phyloP scores from a whole-genome alignment of 2,113 vertebrate species.

The Coturnix japonica region DNA sequence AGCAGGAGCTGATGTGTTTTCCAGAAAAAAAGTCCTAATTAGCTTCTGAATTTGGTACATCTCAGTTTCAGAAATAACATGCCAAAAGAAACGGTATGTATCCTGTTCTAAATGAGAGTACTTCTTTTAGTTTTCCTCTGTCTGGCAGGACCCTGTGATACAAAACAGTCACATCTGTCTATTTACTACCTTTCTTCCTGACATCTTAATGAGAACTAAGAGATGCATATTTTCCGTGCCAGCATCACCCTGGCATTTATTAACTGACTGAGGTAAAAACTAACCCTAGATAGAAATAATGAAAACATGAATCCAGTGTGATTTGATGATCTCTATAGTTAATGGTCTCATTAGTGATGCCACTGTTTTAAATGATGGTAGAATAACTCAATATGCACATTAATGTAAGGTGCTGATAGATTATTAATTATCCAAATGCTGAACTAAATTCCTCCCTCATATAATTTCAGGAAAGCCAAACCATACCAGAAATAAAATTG shows the following conservation, averaged over 20 bases:
- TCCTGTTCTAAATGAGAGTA: neutral
- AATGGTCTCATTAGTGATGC: slow-evolving; percentile 68
- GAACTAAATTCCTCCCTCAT: neutral
- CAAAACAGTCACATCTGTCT: neutral
- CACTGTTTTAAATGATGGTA: slow-evolving; percentile 64
- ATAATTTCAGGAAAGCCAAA: neutral
- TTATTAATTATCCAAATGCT: slow-evolving; percentile 61
- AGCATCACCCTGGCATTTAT: slow-evolving; percentile 47
- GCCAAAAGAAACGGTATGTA: neutral
- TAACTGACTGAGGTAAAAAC: slow-evolving; percentile 54
- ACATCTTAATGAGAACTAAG: slow-evolving; percentile 42
- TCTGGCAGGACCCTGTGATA: neutral
- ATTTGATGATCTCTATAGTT: slow-evolving; percentile 55
- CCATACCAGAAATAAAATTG: slow-evolving; percentile 5
- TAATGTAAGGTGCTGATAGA: slow-evolving; percentile 52
- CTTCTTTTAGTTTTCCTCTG: neutral
- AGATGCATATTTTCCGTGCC: neutral
- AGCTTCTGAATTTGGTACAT: neutral
- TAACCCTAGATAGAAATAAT: slow-evolving; percentile 60
- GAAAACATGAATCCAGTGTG: slow-evolving; percentile 62
- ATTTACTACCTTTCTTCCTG: neutral
- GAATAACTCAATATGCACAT: slow-evolving; percentile 67
- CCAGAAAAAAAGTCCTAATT: neutral
- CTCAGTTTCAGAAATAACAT: neutral
- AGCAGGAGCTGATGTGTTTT: neutral